A percentile compares a stretch with the other conserved stretches of the same genome.
These are phyloP conservation scores for Amiota communis DNA, from an alignment of 2,888 invertebrate genomes.

Conservation along the genomic window DNA sequence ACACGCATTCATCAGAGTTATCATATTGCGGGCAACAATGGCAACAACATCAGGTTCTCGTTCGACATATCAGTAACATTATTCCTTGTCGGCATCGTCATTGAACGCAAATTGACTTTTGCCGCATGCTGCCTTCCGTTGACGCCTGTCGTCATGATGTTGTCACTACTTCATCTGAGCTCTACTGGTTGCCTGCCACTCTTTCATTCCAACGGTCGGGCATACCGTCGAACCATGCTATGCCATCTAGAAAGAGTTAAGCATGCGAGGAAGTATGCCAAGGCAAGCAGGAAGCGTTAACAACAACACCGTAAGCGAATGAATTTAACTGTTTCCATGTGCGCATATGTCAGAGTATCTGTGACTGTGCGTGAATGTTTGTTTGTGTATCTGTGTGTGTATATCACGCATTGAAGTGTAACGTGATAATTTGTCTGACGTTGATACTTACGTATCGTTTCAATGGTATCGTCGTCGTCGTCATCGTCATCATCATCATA, in stretches of 20 bases:
- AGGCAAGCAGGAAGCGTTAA: conserved; percentile 4
- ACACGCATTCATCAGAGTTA: conserved; percentile 37
- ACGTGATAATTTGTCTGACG: conserved; percentile 70
- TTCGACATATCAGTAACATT: conserved; percentile 33
- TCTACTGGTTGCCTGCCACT: background rate
- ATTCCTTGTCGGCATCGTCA: conserved; percentile 6
- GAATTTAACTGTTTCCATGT: conserved; percentile 9
- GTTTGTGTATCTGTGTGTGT: conserved; percentile 39
- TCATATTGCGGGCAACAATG: conserved; percentile 51
- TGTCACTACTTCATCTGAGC: background rate
- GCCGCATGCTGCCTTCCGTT: conserved; percentile 41
- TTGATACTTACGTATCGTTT: conserved; percentile 40
- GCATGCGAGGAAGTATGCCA: conserved; percentile 7
- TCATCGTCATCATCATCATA: conserved; percentile 39
- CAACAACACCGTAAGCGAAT: conserved; percentile 2
- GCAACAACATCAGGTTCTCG: conserved; percentile 10
- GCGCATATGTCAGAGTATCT: conserved; percentile 48
- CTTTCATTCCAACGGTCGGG: background rate
- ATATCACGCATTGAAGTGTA: conserved; percentile 67
- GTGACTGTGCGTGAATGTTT: background rate
- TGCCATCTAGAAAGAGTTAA: conserved; percentile 1
- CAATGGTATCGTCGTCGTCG: background rate
- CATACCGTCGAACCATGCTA: no score
- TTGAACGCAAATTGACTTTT: conserved; percentile 63
- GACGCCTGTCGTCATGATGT: conserved; percentile 8